These are phyloP conservation scores for Macropus fuliginosus DNA, from an alignment of 2,797 vertebrate genomes.

Conservation along the genomic window DNA sequence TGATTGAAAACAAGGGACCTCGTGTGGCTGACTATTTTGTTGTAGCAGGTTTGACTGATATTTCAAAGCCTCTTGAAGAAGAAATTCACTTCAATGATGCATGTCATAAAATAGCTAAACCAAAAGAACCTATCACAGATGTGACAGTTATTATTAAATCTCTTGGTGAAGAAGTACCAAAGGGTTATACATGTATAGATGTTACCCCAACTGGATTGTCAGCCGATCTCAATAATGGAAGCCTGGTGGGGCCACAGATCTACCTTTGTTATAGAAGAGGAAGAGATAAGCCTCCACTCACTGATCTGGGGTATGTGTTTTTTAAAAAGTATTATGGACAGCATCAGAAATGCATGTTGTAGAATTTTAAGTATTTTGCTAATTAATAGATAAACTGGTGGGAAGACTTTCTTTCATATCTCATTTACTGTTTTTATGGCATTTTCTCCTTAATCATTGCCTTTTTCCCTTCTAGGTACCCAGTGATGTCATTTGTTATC, in stretches of 20 bases:
- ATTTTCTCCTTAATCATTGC: constrained; percentile 14
- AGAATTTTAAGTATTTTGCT: constrained; percentile 55
- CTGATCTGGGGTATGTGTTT: constrained; percentile 95
- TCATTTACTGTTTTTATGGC: constrained; percentile 3
- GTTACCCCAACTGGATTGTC: constrained; percentile 94
- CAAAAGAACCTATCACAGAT: constrained; percentile 97
- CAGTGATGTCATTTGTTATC: not conserved
- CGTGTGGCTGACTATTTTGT: constrained; percentile 99
- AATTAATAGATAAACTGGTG: constrained; percentile 1
- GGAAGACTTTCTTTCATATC: not conserved
- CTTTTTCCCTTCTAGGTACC: constrained; percentile 16
- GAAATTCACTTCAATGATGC: constrained; percentile 95
- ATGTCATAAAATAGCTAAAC: constrained; percentile 91
- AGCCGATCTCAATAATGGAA: constrained; percentile 97
- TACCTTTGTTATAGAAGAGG: constrained; percentile 97
- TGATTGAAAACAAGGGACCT: constrained; percentile 99
- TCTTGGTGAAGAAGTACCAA: constrained; percentile 95
- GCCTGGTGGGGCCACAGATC: constrained; percentile 96
- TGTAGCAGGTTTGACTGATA: constrained; percentile 95
- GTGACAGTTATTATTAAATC: constrained; percentile 96
- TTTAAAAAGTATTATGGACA: constrained; percentile 19
- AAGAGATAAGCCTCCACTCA: constrained; percentile 97
- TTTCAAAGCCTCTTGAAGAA: constrained; percentile 95
- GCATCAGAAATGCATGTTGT: constrained; percentile 34
- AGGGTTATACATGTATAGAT: constrained; percentile 94